Conservation (phyloP, 2,113 vertebrate species). For the Cheilinus undulatus region DNA sequence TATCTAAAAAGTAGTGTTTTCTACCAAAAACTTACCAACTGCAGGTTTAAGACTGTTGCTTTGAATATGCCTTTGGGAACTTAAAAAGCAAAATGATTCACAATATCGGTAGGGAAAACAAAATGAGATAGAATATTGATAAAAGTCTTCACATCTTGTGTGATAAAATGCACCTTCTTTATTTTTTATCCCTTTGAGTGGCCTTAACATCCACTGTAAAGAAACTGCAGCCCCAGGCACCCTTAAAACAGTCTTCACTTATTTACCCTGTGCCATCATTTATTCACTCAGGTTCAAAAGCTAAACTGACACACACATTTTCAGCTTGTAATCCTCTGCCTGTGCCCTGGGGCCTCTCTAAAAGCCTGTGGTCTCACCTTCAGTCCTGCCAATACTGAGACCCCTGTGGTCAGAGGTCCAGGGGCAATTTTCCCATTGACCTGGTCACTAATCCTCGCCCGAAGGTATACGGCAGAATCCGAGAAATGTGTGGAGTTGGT, state of each 20-base stretch:
- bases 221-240: slow-evolving; percentile 24
- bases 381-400: slow-evolving; percentile 11
- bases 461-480: neutral
- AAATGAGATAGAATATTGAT: neutral
- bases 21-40: no score
- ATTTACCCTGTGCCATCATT: slow-evolving; percentile 38
- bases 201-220: slow-evolving; percentile 7
- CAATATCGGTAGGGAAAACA: neutral
- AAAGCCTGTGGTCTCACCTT: slow-evolving; percentile 23
- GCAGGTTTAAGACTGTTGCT: no score
- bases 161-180: slow-evolving; percentile 2
- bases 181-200: slow-evolving; percentile 14
- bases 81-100: no score
- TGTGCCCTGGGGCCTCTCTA: neutral
- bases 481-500: neutral
- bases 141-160: neutral
- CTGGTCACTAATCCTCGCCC: slow-evolving; percentile 15
- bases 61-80: no score
- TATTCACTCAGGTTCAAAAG: slow-evolving; percentile 44
- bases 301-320: slow-evolving; percentile 34
- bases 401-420: slow-evolving; percentile 14
- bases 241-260: slow-evolving; percentile 9
- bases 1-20: no score
- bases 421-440: slow-evolving; percentile 43
- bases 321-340: slow-evolving; percentile 23